Base-by-base conservation (phyloP, 2,888 invertebrate genomes). In the Ditylenchus weischeri region DNA sequence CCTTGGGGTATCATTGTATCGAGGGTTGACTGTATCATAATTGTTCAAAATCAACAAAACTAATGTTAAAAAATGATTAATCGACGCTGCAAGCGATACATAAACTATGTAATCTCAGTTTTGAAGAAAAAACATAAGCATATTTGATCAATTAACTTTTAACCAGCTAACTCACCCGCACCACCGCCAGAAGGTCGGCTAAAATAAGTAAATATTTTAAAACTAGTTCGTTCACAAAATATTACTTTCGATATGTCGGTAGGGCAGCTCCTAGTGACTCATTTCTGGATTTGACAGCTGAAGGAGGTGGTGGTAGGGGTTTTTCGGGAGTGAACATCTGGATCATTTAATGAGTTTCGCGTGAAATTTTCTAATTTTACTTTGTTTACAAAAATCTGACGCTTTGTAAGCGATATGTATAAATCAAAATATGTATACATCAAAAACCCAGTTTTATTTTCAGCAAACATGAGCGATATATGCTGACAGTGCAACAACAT, bases 231-330 rank as follows among this genome's bases (percentile, higher is more conserved):
- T 29, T 29, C 29, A 29, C 29, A 29, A 29, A 29, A 29, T 4
- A 29, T 29, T 29, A 29, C 29, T 29, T 69, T n/a, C 74, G 71
- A 66, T 76, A 74, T 10, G 76, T 65, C 11, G 74, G 66, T 36
- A 77, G 64, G 21, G 23, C 62, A 19, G 74, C 38, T 21, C 60
- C 64, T 29, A 71, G 49, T 36, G 69, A 70, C 48, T 75, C 74
- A 57, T 76, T 74, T 23, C 76, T 57, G 13, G 75, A 50, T 74
- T 18, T 57, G 43, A 43, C 18, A 50, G 65, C 47, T 29, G 70
- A 47, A 48, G 72, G 72, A n/a, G 72, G 72, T n/a, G 72, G 72
- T 18, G 74, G 72, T 18, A 75, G 58, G 0, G 62, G 51, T 50
- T 66, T 50, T 11, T 49, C 58, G n/a, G 35, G 38, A 10, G 68